A percentile compares a stretch with the other conserved stretches of the same genome.
Evolutionary conservation across 2,113 vertebrate genomes (phyloP).

Genomic region (Ploceus nigricollis): DNA sequence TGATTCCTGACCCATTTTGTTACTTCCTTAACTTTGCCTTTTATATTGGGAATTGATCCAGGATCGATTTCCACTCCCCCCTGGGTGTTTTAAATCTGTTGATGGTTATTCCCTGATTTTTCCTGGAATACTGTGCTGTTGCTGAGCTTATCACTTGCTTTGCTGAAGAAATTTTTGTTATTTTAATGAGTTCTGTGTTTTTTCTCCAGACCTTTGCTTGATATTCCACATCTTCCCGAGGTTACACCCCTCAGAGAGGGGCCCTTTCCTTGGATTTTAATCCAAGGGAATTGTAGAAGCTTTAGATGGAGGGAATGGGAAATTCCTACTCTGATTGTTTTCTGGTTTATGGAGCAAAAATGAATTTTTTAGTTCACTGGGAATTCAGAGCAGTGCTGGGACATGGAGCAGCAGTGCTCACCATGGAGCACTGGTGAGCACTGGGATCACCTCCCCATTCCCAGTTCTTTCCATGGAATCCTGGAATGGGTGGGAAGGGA

Average conservation of each 20-base stretch:
- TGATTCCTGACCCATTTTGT: background rate
- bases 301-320: background rate
- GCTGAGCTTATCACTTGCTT: background rate
- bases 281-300: no score
- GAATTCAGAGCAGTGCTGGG: background rate
- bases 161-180: background rate
- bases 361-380: rapidly evolving
- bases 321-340: background rate
- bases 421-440: background rate
- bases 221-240: background rate
- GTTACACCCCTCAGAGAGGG: background rate
- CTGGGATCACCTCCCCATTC: background rate
- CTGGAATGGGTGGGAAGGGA: background rate
- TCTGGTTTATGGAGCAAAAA: background rate
- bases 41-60: background rate
- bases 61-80: rapidly evolving
- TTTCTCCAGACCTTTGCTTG: background rate
- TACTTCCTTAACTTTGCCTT: background rate
- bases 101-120: background rate
- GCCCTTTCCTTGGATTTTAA: background rate
- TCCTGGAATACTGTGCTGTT: background rate
- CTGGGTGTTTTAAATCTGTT: background rate
- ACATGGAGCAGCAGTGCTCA: background rate
- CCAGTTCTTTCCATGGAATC: no score
- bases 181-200: background rate